Evolutionary conservation across 2,113 vertebrate genomes (phyloP).

Genomic region (Pardalotus punctatus): DNA sequence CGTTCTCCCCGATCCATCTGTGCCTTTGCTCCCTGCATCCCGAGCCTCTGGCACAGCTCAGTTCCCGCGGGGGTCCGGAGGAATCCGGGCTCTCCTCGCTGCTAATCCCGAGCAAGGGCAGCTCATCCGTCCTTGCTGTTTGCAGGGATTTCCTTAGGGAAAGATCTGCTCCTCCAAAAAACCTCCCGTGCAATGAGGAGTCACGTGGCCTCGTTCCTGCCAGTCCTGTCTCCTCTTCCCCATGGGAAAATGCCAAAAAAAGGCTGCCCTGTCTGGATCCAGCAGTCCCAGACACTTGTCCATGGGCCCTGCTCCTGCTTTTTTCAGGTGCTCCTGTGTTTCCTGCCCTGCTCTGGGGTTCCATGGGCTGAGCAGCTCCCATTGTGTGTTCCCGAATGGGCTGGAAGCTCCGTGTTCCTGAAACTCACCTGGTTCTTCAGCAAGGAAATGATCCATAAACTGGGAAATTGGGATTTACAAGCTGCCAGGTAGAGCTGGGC

Average conservation of each 20-base stretch:
- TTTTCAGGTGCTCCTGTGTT: neutral
- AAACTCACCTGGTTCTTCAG: neutral
- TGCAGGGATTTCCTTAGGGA: neutral
- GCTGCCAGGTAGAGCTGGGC: neutral
- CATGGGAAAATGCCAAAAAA: neutral
- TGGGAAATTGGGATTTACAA: neutral
- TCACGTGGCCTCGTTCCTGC: neutral
- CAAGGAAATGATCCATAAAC: neutral
- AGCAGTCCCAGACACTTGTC: neutral
- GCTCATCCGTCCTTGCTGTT: neutral
- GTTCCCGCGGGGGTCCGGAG: neutral
- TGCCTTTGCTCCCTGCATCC: neutral
- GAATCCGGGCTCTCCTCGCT: neutral
- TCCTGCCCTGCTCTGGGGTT: neutral
- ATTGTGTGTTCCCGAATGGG: neutral
- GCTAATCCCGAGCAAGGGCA: neutral
- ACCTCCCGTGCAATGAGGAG: neutral
- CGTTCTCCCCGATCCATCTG: neutral
- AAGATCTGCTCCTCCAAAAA: neutral
- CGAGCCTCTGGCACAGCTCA: neutral
- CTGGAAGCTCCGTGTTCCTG: neutral
- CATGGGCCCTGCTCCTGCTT: neutral
- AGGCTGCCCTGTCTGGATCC: neutral
- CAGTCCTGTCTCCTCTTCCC: neutral
- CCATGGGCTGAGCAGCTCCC: neutral